These are phyloP conservation scores for Nomada hirtipes DNA, from an alignment of 2,888 invertebrate genomes.

Conservation along the genomic window DNA sequence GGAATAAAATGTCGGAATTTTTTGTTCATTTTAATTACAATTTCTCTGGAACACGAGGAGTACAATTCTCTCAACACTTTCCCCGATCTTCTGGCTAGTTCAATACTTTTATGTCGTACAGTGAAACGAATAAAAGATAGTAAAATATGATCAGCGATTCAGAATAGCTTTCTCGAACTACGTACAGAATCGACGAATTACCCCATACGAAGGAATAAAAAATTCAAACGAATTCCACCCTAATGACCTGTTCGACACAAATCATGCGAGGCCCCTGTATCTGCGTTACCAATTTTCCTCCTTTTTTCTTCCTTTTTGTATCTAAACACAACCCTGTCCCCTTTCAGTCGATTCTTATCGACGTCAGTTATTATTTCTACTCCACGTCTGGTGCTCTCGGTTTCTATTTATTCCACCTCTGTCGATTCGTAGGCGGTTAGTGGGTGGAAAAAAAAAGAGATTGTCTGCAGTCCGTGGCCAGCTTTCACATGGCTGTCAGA, in stretches of 20 bases:
- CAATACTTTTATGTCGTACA: neutral
- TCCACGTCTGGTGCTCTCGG: neutral
- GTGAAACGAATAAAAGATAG: neutral
- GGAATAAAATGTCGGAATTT: too few species aligned
- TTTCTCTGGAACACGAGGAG: too few species aligned
- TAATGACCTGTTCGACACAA: too few species aligned
- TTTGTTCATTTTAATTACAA: neutral
- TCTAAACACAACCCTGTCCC: neutral
- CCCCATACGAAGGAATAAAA: neutral
- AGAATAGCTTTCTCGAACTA: neutral
- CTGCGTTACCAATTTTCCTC: neutral
- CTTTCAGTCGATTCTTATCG: neutral
- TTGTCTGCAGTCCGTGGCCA: neutral
- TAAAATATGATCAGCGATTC: neutral
- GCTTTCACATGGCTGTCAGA: neutral
- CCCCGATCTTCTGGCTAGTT: neutral
- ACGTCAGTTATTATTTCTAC: constrained; percentile 4
- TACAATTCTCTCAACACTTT: neutral
- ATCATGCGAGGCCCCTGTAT: neutral
- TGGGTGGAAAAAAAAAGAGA: neutral
- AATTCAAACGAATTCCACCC: too few species aligned
- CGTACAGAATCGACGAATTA: neutral
- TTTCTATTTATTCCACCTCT: constrained; percentile 17
- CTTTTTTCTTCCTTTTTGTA: neutral
- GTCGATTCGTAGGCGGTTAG: neutral